Evolutionary conservation across 2,113 vertebrate genomes (phyloP), one percentile per base, ranked within the genome.

Genomic region (Perca schrenkii): DNA sequence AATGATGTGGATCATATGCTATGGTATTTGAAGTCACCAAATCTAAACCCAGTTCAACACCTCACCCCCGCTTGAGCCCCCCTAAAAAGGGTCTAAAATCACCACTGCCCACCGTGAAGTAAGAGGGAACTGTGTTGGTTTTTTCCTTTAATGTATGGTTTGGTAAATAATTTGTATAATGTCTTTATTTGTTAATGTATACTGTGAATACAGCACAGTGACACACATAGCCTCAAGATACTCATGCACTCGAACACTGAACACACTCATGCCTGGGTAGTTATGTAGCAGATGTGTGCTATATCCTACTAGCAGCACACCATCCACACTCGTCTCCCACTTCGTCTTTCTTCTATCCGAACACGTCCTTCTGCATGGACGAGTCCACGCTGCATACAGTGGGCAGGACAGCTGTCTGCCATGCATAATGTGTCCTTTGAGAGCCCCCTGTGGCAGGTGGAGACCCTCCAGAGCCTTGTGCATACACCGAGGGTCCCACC

Each of bases 351-450:
- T 77, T 77, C 56, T 89, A 86, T 81, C 88, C 47, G 40, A 88
- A 79, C 82, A 60, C 78, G 43, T 92, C 87, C 82, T 91, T 90
- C 84, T 89, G 92, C 89, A 91, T 90, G 84, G 86, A 46, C 21
- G 71, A 82, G 78, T 58, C 65, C 40, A 43, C 62, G 47, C 66
- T 64, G 80, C 73, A 86, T 88, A 81, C 75, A 82, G 68, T 11
- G 56, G 61, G 75, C 77, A 69, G 66, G 89, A 91, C 95, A 94
- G 90, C 85, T 47, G 67, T 84, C 92, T 92, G 85, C 92, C 79
- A 79, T 87, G 83, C 86, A 90, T 91, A 89, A 92, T 92, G 68
- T 28, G 75, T 90, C 93, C 67, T 90, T 12, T 34, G 88, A 87
- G 94, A 92, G 80, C 67, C 76, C 70, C 62, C 66, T 21, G 40